Evolutionary conservation across 2,113 vertebrate genomes (phyloP), one percentile per base, ranked within the genome.

Genomic region (pig (Sus scrofa)): DNA sequence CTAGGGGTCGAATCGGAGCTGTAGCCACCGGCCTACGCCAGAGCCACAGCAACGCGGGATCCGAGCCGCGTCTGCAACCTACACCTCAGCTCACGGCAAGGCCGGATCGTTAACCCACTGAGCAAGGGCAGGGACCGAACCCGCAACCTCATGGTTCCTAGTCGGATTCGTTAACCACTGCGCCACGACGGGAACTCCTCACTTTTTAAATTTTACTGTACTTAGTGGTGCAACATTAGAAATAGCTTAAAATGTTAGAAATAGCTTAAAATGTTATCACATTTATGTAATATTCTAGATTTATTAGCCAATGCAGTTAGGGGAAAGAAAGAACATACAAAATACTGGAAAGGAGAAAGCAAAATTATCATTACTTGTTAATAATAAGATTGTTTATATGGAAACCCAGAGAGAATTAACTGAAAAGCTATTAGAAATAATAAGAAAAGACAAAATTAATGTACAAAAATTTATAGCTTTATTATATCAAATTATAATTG

Each of bases 291-390:
- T 20, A 26, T 65, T 88, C 89, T 93, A 54, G 18, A 58, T 81
- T 83, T 89, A 52, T 94, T 92, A 92, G 44, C 56, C 74, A 63
- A 11, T 92, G 34, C 27, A 74, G 24, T 89, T 94, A 78, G 81
- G 60, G 89, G 56, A 83, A 86, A 79, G 30, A 96, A 94, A 94
- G 14, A 84, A 94, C 81, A 75, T 91, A 85, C 1, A 14, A 95
- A 86, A 68, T 39, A 68, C 18, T 86, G 5, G 19, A 68, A 94
- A 56, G 39, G 13, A 73, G 20, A 89, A 70, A 34, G 39, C 30
- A 97, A 86, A 94, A 74, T 75, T 77, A 44, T 74, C 16, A 27
- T 94, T 87, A 63, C 96, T 86, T 75, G 11, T 54, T 86, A 52
- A n/a, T 97, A 58, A 81, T 75, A 56, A 16, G 18, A 32, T 91